phyloP scores from a whole-genome alignment of 2,797 vertebrate species.

The Meda fulgida region DNA sequence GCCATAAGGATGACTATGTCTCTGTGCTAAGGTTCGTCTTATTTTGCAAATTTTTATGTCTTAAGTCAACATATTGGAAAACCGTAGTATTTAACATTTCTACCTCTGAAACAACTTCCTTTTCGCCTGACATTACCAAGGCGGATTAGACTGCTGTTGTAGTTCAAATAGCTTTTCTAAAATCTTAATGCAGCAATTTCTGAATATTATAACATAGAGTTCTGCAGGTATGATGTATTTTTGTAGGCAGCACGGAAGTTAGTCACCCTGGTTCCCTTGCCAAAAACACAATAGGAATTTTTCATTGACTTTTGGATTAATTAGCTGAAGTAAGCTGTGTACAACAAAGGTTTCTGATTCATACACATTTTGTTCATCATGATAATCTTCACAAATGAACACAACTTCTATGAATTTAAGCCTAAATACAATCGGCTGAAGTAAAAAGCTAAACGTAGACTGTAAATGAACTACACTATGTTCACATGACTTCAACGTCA shows the following conservation, averaged over 20 bases:
- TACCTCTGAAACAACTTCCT: not conserved
- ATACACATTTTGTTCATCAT: not conserved
- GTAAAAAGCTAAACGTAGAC: not conserved
- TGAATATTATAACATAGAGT: not conserved
- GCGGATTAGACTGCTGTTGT: not conserved
- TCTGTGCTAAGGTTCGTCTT: slow-evolving; percentile 81
- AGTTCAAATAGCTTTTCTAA: not conserved
- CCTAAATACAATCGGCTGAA: not conserved
- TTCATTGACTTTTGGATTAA: not conserved
- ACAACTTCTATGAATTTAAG: not conserved
- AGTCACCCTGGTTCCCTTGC: not conserved
- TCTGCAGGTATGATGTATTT: not conserved
- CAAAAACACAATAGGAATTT: not conserved
- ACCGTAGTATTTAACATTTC: not conserved
- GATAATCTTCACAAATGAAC: not conserved
- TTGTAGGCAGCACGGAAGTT: not conserved
- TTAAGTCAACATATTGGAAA: slow-evolving; percentile 22
- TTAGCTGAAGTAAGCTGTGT: not conserved
- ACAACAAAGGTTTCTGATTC: not conserved
- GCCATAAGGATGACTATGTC: slow-evolving; percentile 79
- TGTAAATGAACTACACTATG: not conserved
- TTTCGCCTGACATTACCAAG: not conserved
- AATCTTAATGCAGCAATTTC: slow-evolving; percentile 7
- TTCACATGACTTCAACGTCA: not conserved
- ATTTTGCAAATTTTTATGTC: slow-evolving; percentile 68